phyloP scores from a whole-genome alignment of 1,140 invertebrate genomes.

The Sycophila sp. region DNA sequence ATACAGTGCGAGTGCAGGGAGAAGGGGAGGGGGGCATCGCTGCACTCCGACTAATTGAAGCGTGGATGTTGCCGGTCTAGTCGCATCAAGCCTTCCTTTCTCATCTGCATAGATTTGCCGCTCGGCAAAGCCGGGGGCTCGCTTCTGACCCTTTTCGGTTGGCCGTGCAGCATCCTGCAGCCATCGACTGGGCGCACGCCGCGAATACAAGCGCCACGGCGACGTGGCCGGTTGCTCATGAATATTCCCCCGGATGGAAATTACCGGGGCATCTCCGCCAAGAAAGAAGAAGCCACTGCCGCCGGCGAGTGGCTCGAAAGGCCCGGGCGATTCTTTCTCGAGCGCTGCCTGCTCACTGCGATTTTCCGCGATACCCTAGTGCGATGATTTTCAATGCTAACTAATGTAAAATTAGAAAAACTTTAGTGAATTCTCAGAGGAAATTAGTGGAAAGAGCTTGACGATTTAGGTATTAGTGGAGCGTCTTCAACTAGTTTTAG shows the following conservation, averaged over 20 bases:
- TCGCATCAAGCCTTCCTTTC: constrained; percentile 38
- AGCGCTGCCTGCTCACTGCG: too few species aligned
- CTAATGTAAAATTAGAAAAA: too few species aligned
- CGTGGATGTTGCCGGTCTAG: constrained; percentile 50
- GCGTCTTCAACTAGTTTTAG: too few species aligned
- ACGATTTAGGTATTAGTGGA: too few species aligned
- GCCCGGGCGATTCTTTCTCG: too few species aligned
- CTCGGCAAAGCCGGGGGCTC: constrained; percentile 56
- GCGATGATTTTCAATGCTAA: too few species aligned
- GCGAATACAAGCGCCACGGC: constrained; percentile 39
- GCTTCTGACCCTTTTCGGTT: constrained; percentile 55
- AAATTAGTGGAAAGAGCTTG: too few species aligned
- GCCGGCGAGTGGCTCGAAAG: not conserved
- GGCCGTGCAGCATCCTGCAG: not conserved
- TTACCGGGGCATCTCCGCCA: not conserved
- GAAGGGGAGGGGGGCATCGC: not conserved
- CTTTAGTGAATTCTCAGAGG: too few species aligned
- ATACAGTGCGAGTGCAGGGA: too few species aligned
- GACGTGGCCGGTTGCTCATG: constrained; percentile 53
- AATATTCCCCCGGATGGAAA: constrained; percentile 54
- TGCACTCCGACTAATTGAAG: constrained; percentile 64
- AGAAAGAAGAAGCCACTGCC: not conserved
- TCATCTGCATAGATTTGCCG: constrained; percentile 62
- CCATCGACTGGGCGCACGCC: not conserved
- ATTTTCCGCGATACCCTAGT: too few species aligned